Evolutionary conservation across 2,797 vertebrate genomes (phyloP), one percentile per base, ranked within the genome.

Genomic region (Premnoplex brunnescens): DNA sequence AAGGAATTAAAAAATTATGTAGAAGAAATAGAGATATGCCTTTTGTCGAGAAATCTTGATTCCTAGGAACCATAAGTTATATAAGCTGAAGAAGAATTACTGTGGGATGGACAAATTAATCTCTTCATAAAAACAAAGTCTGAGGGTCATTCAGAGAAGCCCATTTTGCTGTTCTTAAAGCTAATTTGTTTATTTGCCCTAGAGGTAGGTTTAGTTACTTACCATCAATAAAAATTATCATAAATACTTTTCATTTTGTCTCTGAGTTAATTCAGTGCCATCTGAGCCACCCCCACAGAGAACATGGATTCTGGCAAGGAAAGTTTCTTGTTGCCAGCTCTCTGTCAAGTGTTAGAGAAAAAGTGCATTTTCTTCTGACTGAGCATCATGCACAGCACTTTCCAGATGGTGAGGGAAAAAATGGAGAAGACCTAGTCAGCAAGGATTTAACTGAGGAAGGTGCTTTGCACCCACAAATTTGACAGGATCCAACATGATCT

Each of bases 241-340:
- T 62, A 88, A 89, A 83, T 88, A 68, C 68, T 93, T 92, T 36
- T 85, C 44, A 81, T 67, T 95, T 91, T 75, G n/a, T 64, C 64
- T 89, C 44, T 10, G 6, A 96, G 90, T 97, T 97, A 96, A 95
- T 95, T 91, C 93, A 84, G 73, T 93, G 84, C 90, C 96, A 97
- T 97, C 95, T 97, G 97, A 98, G 66, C 96, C 97, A 97, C 96
- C 86, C 95, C 96, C 96, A 85, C 89, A 86, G 56, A 85, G 77
- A 97, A 95, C 62, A 87, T 14, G 16, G 68, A 91, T 96, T 96
- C 96, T 97, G 95, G 96, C 93, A 97, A 96, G 60, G 77, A 94
- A 89, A 62, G 67, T 87, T 89, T 93, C 85, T 91, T 80, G 32
- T 79, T 94, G 95, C 95, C 95, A 97, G 89, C 85, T 96, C 89